Evolutionary conservation across 2,797 vertebrate species (phyloP).

Genomic region (Sebastes nivosus): DNA sequence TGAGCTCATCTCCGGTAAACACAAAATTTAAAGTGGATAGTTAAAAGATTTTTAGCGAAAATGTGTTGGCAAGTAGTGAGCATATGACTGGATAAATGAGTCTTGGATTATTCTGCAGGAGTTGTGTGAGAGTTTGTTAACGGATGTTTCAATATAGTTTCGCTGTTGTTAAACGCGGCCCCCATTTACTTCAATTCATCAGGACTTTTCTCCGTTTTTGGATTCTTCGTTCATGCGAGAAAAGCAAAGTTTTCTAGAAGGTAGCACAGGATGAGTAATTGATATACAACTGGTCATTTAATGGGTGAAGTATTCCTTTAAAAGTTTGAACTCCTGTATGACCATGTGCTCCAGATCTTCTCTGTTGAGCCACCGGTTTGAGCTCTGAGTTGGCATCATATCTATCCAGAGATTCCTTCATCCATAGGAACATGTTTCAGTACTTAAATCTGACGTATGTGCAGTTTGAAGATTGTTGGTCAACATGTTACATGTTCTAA

Average conservation of each 20-base stretch:
- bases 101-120: neutral
- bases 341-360: neutral
- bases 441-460: conserved; percentile 16
- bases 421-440: conserved; percentile 12
- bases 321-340: neutral
- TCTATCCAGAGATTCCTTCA: neutral
- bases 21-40: neutral
- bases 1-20: too few species aligned
- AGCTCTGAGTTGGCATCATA: conserved; percentile 1
- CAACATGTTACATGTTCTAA: conserved; percentile 23
- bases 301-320: neutral
- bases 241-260: neutral
- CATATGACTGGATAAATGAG: neutral
- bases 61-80: neutral
- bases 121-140: neutral
- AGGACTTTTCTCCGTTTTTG: neutral
- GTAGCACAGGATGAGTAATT: neutral
- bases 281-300: too few species aligned
- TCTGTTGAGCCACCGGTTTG: neutral
- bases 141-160: neutral
- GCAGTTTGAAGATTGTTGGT: neutral
- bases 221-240: neutral
- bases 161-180: neutral
- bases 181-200: neutral
- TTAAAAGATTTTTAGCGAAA: neutral